Base-by-base conservation (phyloP, 2,113 vertebrate species). In the Thermophis baileyi region DNA sequence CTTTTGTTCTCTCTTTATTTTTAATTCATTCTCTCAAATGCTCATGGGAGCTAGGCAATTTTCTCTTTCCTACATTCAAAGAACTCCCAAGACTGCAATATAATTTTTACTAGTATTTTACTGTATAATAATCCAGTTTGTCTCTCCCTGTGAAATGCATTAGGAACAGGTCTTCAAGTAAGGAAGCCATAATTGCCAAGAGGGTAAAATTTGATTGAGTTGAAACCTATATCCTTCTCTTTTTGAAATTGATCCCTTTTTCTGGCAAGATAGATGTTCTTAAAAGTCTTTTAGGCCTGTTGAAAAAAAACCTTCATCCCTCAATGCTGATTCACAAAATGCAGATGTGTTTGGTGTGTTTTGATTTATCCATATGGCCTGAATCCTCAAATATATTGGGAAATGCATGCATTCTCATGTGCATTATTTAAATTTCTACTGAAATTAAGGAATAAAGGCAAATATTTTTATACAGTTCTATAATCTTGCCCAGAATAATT, bases 1-100 rank as follows among this genome's bases (percentile, higher is more conserved):
- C 4, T 86, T 40, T 93, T 81, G 81, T 87, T 93, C 89, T 93
- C 49, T 87, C 1, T 1, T 81, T 85, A 18, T 90, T 49, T 81
- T 2, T 16, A 91, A 55, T 89, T 91, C 90, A 60, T 69, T 6
- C 89, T 60, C 69, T 88, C 57, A 51, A 94, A 90, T 5, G 46
- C 63, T 47, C 90, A 6, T 55, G 69, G 90, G 91, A 92, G 90
- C 60, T 16, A 44, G 6, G 20, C 92, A 90, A 93, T 88, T 90
- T 69, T 94, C 92, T 27, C 6, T 60, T 91, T 60, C 53, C 90
- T 94, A n/a, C 92, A 35, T 93, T 69, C 87, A 69, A 11, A 3
- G 93, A 93, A 57, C n/a, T 93, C 25, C 18, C 55, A 60, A 11
- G 49, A 50, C 94, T 95, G 60, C 54, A 63, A 44, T 88, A 47